These are phyloP conservation scores for Cuculus canorus DNA, from an alignment of 2,797 vertebrate genomes.

Conservation along the genomic window DNA sequence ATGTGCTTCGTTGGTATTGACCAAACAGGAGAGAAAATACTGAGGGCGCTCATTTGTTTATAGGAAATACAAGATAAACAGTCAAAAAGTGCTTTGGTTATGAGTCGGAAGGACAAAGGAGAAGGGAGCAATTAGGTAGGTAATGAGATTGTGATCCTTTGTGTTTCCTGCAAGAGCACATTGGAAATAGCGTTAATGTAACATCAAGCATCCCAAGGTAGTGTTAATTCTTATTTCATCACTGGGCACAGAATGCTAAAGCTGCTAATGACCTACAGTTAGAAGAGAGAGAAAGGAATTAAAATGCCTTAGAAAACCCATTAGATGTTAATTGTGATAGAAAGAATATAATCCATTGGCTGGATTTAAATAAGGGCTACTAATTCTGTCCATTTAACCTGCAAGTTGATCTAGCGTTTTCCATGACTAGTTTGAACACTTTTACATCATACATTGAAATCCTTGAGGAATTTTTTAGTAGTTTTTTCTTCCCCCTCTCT, in stretches of 20 bases:
- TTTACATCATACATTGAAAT: neutral
- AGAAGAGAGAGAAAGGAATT: neutral
- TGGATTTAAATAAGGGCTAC: neutral
- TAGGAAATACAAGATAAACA: neutral
- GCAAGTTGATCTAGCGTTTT: neutral
- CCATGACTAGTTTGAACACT: neutral
- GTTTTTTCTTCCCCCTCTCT: neutral
- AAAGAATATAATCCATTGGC: neutral
- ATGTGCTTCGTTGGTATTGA: neutral
- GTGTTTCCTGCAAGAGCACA: neutral
- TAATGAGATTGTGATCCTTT: neutral
- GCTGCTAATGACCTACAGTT: neutral
- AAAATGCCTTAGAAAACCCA: neutral
- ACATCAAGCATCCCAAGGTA: neutral
- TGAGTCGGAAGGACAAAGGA: neutral
- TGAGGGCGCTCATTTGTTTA: neutral
- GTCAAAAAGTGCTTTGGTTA: neutral
- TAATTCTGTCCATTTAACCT: neutral
- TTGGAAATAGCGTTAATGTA: neutral
- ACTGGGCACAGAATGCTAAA: neutral
- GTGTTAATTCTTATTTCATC: neutral
- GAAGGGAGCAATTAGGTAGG: neutral
- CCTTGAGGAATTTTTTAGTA: neutral
- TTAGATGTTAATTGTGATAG: neutral
- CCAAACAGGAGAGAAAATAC: neutral